phyloP scores from a whole-genome alignment of 2,797 vertebrate species.

The Melanotaenia pygmaea region DNA sequence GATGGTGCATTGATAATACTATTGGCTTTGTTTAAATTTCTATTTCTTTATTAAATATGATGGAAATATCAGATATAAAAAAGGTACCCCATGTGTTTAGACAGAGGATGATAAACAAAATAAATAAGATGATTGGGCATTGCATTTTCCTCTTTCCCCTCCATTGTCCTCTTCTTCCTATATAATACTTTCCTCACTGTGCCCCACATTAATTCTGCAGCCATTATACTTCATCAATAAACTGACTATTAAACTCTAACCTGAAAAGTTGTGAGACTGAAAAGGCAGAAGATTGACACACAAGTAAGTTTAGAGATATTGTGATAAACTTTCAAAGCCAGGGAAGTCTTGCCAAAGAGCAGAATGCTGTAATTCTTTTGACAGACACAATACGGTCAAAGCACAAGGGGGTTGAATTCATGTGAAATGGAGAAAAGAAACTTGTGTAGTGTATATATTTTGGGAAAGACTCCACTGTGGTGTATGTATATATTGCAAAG shows the following conservation, averaged over 20 bases:
- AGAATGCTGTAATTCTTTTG: conserved; percentile 45
- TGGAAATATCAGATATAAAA: conserved; percentile 21
- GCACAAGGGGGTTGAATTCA: conserved; percentile 36
- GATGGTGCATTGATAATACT: conserved; percentile 40
- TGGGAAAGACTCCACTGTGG: conserved; percentile 38
- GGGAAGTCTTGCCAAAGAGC: conserved; percentile 34
- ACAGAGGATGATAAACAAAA: conserved; percentile 20
- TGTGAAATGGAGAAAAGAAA: conserved; percentile 29
- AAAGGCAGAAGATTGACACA: conserved; percentile 23
- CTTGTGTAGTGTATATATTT: conserved; percentile 40
- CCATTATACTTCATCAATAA: conserved; percentile 50
- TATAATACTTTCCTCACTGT: conserved; percentile 37
- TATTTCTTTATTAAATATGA: conserved; percentile 41
- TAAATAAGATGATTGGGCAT: conserved; percentile 31
- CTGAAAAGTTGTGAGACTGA: conserved; percentile 7
- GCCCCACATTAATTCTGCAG: conserved; percentile 32
- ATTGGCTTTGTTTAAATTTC: conserved; percentile 36
- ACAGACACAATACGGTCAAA: conserved; percentile 35
- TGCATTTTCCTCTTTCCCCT: conserved; percentile 43
- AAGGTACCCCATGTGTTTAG: neutral
- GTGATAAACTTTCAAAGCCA: conserved; percentile 24
- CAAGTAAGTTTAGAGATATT: conserved; percentile 18
- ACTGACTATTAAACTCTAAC: conserved; percentile 17
- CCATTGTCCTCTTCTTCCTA: conserved; percentile 33
- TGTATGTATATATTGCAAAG: conserved; percentile 58